phyloP scores from a whole-genome alignment of 2,888 invertebrate species.

The Nemotelus pantherinus region DNA sequence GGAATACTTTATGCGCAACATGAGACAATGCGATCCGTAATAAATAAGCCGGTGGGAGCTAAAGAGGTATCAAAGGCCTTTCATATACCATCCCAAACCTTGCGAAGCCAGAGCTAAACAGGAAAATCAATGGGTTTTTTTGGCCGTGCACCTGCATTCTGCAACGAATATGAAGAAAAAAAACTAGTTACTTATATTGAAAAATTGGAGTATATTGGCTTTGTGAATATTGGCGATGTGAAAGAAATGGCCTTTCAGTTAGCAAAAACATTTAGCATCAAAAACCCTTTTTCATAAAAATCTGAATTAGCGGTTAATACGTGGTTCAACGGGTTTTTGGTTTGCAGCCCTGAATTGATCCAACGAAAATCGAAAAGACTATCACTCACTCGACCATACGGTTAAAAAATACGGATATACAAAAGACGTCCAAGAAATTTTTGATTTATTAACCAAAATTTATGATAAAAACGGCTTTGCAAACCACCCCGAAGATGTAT shows the following conservation, averaged over 20 bases:
- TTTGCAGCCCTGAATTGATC: too few species aligned
- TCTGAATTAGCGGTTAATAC: conserved; percentile 16
- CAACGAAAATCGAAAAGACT: conserved; percentile 56
- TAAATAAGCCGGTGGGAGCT: conserved; percentile 17
- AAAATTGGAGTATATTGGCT: conserved; percentile 52
- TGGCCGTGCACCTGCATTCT: conserved; percentile 38
- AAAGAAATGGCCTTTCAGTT: conserved; percentile 55
- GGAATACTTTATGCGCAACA: neutral
- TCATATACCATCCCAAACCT: conserved; percentile 23
- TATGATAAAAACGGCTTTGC: conserved; percentile 54
- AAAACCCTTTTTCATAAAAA: neutral
- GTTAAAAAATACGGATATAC: conserved; percentile 51
- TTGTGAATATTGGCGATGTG: conserved; percentile 52
- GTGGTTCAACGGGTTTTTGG: conserved; percentile 31
- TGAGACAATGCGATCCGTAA: neutral
- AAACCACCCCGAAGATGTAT: conserved; percentile 56
- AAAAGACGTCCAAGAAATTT: conserved; percentile 52
- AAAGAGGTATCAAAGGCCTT: conserved; percentile 12
- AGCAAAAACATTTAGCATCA: conserved; percentile 47
- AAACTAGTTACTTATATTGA: conserved; percentile 50
- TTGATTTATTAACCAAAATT: conserved; percentile 52
- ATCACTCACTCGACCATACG: conserved; percentile 53
- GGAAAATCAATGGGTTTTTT: conserved; percentile 39
- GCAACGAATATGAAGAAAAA: conserved; percentile 49
- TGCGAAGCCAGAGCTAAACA: conserved; percentile 13